Evolutionary conservation across 2,888 invertebrate genomes (phyloP), one percentile per base, ranked within the genome.

Genomic region (Mechanitis messenoides): DNA sequence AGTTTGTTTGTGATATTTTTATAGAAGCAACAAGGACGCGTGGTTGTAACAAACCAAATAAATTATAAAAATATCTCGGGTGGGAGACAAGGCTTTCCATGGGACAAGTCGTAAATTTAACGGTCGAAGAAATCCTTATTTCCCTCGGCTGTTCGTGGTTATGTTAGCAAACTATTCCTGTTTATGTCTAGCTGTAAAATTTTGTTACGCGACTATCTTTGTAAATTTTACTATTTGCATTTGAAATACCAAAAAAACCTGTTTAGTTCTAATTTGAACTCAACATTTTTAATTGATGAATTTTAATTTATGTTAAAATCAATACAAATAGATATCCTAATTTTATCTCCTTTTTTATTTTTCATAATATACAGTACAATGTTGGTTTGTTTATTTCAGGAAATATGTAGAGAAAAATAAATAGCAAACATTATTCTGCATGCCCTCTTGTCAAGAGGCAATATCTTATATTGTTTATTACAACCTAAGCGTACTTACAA

Each of bases 101-200:
- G 84, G 83, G 86, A 87, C 87, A 85, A 81, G 85, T 87, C 88
- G 88, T 89, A 89, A 89, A 89, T 89, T 89, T 87, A 85, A 88
- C 87, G 87, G 86, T 79, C 83, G 84, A 84, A 84, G 78, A 79
- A 82, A 78, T 84, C 82, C 86, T 85, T 85, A 87, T 86, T 88
- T 87, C 84, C 85, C 83, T 74, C 74, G 81, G 74, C 81, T 81
- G 81, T 83, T 81, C 83, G 81, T 81, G 83, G 83, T 82, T 81
- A 80, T 81, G 76, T 78, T 76, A 74, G 80, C 79, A 81, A 84
- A 87, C 84, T 83, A 82, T 81, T 74, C 71, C 69, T 71, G 75
- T 82, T 85, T 85, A 85, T 81, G 81, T 80, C 76, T 75, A 78
- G 79, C 80, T 80, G 78, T 84, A 84, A 80, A 80, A 77, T 5